phyloP scores from a whole-genome alignment of 2,888 invertebrate genomes.

The Mamestra brassicae region DNA sequence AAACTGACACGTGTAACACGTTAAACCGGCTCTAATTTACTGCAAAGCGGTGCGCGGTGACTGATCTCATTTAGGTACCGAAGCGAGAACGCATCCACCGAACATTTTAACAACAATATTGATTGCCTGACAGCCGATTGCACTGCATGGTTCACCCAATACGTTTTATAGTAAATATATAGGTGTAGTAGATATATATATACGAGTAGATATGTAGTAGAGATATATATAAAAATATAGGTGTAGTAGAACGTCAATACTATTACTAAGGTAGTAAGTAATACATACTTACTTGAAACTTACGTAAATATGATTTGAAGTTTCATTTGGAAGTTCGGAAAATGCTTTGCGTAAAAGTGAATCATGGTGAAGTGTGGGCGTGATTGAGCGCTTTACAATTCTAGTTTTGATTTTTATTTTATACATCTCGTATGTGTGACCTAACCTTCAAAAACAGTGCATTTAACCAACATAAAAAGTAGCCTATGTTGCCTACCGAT shows the following conservation, averaged over 20 bases:
- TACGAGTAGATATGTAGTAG: too few relatives aligned
- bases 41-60: neutral
- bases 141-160: slow-evolving; percentile 1
- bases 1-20: neutral
- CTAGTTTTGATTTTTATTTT: too few relatives aligned
- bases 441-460: too few relatives aligned
- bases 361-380: too few relatives aligned
- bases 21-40: slow-evolving; percentile 11
- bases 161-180: slow-evolving; percentile 13
- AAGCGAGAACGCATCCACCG: slow-evolving; percentile 11
- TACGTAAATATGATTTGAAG: neutral
- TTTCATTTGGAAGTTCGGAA: slow-evolving; percentile 3
- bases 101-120: neutral
- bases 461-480: too few relatives aligned
- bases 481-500: too few relatives aligned
- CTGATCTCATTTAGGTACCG: slow-evolving; percentile 24
- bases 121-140: neutral
- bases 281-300: too few relatives aligned
- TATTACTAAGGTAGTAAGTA: too few relatives aligned
- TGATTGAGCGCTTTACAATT: neutral
- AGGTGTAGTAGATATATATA: too few relatives aligned
- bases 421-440: too few relatives aligned
- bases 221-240: too few relatives aligned
- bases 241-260: neutral
- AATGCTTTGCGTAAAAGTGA: neutral